Evolutionary conservation across 2,797 vertebrate species (phyloP), one percentile per base, ranked within the genome.

Genomic region (Garrulus glandarius): DNA sequence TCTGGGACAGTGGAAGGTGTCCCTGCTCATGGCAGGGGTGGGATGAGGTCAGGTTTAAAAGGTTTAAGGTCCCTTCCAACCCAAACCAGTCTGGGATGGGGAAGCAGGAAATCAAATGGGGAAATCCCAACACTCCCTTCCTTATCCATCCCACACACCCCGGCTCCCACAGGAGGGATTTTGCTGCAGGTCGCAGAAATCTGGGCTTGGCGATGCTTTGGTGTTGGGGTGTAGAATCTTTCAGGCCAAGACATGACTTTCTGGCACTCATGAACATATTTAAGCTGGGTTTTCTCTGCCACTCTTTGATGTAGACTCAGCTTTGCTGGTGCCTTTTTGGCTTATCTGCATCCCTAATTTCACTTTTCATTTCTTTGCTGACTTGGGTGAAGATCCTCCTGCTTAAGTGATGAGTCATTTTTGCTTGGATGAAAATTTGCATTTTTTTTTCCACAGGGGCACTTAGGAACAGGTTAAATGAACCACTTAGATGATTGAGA

Each of bases 331-430:
- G 74, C 77, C 90, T 94, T 75, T 76, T 39, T 2, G 12, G 39
- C 56, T 95, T 92, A 89, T 87, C 88, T 76, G 1, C 27, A 1
- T 74, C 86, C 84, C 23, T 19, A 1, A 43, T 89, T 91, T 87
- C 26, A 34, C 60, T 92, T 87, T 61, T 39, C 61, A 36, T 44
- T 78, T 69, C 70, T 67, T 84, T 96, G 93, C 92, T 96, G 92
- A 90, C 75, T 93, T 29, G 49, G 76, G 67, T 59, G 36, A 29
- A 87, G 71, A 89, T 71, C 63, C 86, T 83, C 47, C 85, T 49
- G 91, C 68, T 88, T 53, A 63, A 83, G 55, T 72, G 74, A 86
- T 95, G 92, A 96, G 75, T 95, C 96, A 86, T 70, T 96, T 80
- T 55, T 5, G 26, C 84, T 87, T n/a, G 53, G 76, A 61, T 60